These are phyloP conservation scores for Elephas maximus DNA, from an alignment of 2,113 vertebrate species.

Conservation along the genomic window DNA sequence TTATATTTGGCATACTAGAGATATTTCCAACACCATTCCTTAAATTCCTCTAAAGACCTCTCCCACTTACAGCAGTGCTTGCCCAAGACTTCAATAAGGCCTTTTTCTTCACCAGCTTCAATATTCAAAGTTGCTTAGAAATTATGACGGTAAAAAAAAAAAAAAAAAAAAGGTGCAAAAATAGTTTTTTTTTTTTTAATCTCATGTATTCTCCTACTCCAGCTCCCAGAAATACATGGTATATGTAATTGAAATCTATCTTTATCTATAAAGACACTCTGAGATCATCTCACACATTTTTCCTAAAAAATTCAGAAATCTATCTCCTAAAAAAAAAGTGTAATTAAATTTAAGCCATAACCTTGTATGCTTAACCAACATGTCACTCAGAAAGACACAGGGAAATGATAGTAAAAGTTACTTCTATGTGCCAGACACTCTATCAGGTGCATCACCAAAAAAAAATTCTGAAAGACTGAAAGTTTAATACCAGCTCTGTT, in stretches of 20 bases:
- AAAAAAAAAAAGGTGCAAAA: slow-evolving; percentile 70
- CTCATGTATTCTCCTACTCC: neutral
- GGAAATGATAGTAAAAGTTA: neutral
- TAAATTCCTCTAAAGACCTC: slow-evolving; percentile 89
- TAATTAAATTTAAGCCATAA: slow-evolving; percentile 28
- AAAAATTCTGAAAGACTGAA: neutral
- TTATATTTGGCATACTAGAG: slow-evolving; percentile 86
- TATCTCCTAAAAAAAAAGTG: neutral
- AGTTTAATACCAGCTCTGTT: slow-evolving; percentile 12
- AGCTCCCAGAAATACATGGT: neutral
- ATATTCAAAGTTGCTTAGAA: slow-evolving; percentile 68
- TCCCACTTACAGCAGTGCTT: slow-evolving; percentile 87
- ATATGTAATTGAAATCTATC: slow-evolving; percentile 27
- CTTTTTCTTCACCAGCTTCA: slow-evolving; percentile 84
- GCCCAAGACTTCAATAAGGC: slow-evolving; percentile 86
- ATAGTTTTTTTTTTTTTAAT: slow-evolving; percentile 14
- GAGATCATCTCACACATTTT: slow-evolving; percentile 28
- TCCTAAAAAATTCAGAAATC: slow-evolving; percentile 29
- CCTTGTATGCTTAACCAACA: neutral
- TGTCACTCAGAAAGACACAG: neutral
- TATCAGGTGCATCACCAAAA: neutral
- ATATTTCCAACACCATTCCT: slow-evolving; percentile 91
- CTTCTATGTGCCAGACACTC: neutral
- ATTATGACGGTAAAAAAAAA: slow-evolving; percentile 65
- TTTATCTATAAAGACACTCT: slow-evolving; percentile 62